Percentiles rank a stretch among this genome's conserved stretches.
phyloP scores from a whole-genome alignment of 1,140 invertebrate species.

The Nephila pilipes region DNA sequence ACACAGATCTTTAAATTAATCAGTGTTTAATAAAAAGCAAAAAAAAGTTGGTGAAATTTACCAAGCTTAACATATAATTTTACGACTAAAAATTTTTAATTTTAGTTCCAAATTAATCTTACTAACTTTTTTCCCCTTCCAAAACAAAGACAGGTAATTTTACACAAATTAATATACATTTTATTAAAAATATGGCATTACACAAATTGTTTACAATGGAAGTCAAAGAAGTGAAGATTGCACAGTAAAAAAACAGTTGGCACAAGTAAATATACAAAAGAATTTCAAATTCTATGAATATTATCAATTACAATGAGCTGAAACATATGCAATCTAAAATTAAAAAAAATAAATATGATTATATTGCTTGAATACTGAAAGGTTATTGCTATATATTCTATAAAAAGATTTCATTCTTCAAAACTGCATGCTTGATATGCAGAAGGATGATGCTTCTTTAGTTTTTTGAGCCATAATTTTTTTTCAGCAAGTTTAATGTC shows the following conservation, averaged over 20 bases:
- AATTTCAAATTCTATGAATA: neutral
- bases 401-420: conserved; percentile 9
- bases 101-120: too few species aligned
- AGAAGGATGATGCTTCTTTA: conserved; percentile 57
- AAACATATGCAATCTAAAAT: neutral
- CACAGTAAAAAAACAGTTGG: neutral
- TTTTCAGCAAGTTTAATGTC: conserved; percentile 68
- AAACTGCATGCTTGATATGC: conserved; percentile 49
- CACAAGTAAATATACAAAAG: neutral
- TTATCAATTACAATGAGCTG: neutral
- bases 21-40: too few species aligned
- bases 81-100: too few species aligned
- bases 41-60: too few species aligned
- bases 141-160: too few species aligned
- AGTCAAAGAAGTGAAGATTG: neutral
- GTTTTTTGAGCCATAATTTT: conserved; percentile 52
- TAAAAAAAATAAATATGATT: neutral
- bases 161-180: neutral
- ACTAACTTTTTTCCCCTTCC: too few species aligned
- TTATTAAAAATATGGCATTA: neutral
- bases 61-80: too few species aligned
- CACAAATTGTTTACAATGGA: neutral
- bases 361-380: neutral
- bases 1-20: too few species aligned
- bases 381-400: neutral